Evolutionary conservation across 2,888 invertebrate genomes (phyloP).

Genomic region (Polyploca ridens): DNA sequence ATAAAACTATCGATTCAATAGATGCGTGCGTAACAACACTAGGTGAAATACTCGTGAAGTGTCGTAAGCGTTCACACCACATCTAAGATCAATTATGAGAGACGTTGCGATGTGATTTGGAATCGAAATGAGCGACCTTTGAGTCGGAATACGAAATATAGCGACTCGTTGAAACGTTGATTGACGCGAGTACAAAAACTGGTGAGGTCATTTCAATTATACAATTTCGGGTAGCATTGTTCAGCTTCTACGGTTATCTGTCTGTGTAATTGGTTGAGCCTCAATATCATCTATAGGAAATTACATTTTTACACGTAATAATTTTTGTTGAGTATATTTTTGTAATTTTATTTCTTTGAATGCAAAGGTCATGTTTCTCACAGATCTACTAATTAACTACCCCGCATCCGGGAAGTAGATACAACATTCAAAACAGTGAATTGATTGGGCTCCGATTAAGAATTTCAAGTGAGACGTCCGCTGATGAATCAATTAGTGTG

Average conservation of each 20-base stretch:
- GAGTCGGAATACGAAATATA: conserved; percentile 4
- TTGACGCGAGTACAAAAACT: conserved; percentile 19
- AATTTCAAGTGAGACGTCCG: neutral
- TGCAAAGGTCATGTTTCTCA: neutral
- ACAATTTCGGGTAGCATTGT: conserved; percentile 21
- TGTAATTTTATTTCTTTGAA: neutral
- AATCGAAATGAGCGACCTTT: conserved; percentile 7
- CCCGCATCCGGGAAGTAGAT: neutral
- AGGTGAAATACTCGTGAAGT: neutral
- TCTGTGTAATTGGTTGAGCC: neutral
- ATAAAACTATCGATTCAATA: neutral
- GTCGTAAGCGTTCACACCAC: conserved; percentile 1
- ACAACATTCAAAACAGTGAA: neutral
- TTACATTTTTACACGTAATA: neutral
- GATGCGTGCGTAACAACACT: neutral
- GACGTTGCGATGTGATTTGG: conserved; percentile 9
- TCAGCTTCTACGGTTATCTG: conserved; percentile 6
- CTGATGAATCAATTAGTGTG: conserved; percentile 4
- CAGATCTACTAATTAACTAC: neutral
- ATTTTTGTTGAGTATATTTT: neutral
- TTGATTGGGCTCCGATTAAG: neutral
- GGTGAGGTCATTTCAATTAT: conserved; percentile 37
- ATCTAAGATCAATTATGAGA: conserved; percentile 6
- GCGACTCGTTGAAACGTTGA: conserved; percentile 13
- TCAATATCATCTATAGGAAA: neutral